A percentile compares a stretch with the other conserved stretches of the same genome.
phyloP scores from a whole-genome alignment of 2,888 invertebrate genomes.

The Parnassius apollo region DNA sequence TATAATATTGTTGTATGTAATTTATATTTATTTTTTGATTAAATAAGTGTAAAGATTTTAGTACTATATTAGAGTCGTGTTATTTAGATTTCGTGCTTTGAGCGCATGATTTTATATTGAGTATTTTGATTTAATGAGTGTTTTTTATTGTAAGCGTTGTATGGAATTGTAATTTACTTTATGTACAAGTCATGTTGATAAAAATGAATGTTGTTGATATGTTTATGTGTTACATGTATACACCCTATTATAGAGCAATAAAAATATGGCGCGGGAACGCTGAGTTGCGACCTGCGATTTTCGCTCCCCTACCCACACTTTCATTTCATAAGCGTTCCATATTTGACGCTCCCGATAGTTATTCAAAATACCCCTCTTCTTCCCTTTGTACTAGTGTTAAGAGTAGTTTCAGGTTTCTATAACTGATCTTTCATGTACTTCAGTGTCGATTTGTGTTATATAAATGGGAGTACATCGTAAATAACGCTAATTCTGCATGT shows the following conservation, averaged over 20 bases:
- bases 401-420: constrained; percentile 31
- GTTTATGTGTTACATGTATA: constrained; percentile 43
- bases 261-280: constrained; percentile 31
- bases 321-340: constrained; percentile 15
- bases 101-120: constrained; percentile 72
- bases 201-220: constrained; percentile 46
- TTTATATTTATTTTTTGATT: constrained; percentile 42
- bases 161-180: constrained; percentile 61
- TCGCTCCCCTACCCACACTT: not conserved
- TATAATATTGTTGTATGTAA: constrained; percentile 46
- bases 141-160: constrained; percentile 62
- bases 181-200: constrained; percentile 45
- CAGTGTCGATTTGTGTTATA: constrained; percentile 31
- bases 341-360: constrained; percentile 21
- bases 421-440: constrained; percentile 24
- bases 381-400: constrained; percentile 26
- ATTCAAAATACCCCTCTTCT: constrained; percentile 23
- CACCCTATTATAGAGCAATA: constrained; percentile 32
- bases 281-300: constrained; percentile 13
- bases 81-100: constrained; percentile 69
- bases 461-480: constrained; percentile 30
- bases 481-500: constrained; percentile 22
- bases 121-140: constrained; percentile 63
- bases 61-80: constrained; percentile 53
- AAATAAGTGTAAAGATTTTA: constrained; percentile 43